Percentiles rank a stretch among this genome's conserved stretches.
Evolutionary conservation across 2,113 vertebrate genomes (phyloP).

Genomic region (Lethenteron reissneri): DNA sequence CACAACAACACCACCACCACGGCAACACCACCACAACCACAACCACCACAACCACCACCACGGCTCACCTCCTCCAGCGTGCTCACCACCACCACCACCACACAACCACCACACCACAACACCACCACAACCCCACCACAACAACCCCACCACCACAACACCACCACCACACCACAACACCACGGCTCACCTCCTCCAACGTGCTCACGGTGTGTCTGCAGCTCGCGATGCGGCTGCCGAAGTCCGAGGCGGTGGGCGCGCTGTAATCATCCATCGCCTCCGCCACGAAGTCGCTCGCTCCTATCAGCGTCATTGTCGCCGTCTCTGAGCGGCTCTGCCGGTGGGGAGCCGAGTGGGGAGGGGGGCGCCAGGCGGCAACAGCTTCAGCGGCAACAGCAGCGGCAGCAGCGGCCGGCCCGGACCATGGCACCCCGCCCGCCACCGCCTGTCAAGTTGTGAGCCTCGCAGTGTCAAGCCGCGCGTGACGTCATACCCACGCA

Average conservation of each 20-base stretch:
- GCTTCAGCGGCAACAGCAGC: neutral
- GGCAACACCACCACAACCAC: neutral
- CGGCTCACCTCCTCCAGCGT: no score
- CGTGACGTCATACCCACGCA: no score
- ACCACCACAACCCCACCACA: no score
- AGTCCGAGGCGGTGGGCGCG: conserved; percentile 26
- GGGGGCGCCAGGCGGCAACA: neutral
- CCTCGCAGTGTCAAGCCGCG: no score
- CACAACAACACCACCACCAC: no score
- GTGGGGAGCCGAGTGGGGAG: neutral
- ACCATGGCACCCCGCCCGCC: no score
- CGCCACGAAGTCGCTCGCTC: conserved; percentile 20
- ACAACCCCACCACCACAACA: no score
- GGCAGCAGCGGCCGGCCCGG: no score
- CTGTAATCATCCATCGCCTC: conserved; percentile 25
- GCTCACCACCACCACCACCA: no score
- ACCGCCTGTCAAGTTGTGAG: no score
- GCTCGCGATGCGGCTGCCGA: conserved; percentile 19
- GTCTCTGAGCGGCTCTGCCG: neutral
- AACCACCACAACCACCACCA: no score
- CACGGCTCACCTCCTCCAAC: conserved; percentile 21
- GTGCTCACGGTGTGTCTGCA: conserved; percentile 20
- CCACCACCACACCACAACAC: no score
- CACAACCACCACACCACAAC: neutral
- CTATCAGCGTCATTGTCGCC: conserved; percentile 15